Evolutionary conservation across 2,113 vertebrate genomes (phyloP).

Genomic region (Eolophus roseicapilla): DNA sequence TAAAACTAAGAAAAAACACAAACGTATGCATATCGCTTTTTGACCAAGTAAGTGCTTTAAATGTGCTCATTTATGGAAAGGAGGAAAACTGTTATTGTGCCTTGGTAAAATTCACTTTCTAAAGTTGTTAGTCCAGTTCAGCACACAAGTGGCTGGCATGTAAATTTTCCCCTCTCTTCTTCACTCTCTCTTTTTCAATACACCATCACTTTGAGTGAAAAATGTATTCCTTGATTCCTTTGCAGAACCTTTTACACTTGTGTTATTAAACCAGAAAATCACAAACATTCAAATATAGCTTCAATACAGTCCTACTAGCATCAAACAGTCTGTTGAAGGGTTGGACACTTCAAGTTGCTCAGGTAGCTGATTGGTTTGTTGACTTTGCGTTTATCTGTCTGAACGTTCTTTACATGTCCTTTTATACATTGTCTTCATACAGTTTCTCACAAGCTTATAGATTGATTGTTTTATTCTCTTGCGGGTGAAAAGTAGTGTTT

Average conservation of each 20-base stretch:
- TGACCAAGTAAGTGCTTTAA: not conserved
- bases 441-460: constrained; percentile 42
- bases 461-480: constrained; percentile 62
- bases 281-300: not conserved
- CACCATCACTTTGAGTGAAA: not conserved
- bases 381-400: not conserved
- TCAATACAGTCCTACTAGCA: accelerated
- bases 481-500: constrained; percentile 7
- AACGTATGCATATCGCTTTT: not conserved
- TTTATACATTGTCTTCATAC: not conserved
- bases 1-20: not conserved
- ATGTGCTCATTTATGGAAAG: not conserved
- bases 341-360: accelerated
- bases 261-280: not conserved
- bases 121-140: not conserved
- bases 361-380: not conserved
- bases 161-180: not conserved
- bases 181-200: not conserved
- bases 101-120: not conserved
- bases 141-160: not conserved
- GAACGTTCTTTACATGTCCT: not conserved
- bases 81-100: not conserved
- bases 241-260: not conserved
- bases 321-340: not conserved
- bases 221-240: not conserved